Conservation (phyloP, 1,140 invertebrate species). For the Planococcus citri region DNA sequence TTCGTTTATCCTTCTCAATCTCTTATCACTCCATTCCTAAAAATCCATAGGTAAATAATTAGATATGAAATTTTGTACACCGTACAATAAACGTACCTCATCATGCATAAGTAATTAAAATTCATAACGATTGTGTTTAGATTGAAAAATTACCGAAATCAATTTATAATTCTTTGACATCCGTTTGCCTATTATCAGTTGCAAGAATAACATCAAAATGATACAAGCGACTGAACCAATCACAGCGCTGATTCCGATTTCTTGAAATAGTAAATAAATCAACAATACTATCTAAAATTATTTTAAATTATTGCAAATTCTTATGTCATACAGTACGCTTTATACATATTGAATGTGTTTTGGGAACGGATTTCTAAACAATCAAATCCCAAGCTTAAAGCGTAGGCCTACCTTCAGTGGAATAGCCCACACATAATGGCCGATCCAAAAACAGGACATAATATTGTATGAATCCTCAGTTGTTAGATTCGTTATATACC, state of each 20-base stretch:
- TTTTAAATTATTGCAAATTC: neutral
- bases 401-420: conserved; percentile 53
- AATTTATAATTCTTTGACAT: conserved; percentile 55
- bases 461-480: conserved; percentile 69
- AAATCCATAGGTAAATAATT: too few species aligned
- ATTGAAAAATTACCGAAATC: conserved; percentile 17
- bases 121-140: neutral
- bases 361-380: too few species aligned
- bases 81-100: too few species aligned
- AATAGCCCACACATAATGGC: conserved; percentile 74
- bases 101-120: too few species aligned
- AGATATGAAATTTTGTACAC: neutral
- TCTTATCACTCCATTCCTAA: conserved; percentile 55
- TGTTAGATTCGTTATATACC: conserved; percentile 65
- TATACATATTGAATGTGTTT: too few species aligned
- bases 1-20: conserved; percentile 62
- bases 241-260: conserved; percentile 63
- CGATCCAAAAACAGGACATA: conserved; percentile 71
- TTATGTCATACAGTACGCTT: neutral
- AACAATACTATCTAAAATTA: conserved; percentile 50
- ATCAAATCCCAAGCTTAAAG: too few species aligned
- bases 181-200: conserved; percentile 54
- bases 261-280: conserved; percentile 57
- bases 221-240: conserved; percentile 58
- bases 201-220: conserved; percentile 52